These are phyloP conservation scores for Sminthurides aquaticus DNA, from an alignment of 2,888 invertebrate genomes.

Conservation along the genomic window DNA sequence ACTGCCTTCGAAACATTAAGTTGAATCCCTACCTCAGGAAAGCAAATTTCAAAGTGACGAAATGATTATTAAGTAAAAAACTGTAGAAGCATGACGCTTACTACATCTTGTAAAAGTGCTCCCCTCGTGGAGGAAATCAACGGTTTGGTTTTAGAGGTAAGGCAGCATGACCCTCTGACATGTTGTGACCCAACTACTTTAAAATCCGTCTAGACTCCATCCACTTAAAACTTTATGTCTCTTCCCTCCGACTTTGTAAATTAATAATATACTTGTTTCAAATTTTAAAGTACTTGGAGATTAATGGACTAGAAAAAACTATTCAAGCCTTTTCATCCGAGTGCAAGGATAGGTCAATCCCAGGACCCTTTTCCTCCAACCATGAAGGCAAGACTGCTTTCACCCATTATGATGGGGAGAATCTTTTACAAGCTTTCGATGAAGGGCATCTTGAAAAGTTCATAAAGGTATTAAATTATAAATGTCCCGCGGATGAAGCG, in stretches of 20 bases:
- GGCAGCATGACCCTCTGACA: too few relatives aligned
- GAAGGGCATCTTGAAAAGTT: slow-evolving; percentile 34
- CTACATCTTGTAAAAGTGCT: slow-evolving; percentile 12
- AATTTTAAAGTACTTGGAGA: slow-evolving; percentile 33
- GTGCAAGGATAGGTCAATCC: slow-evolving; percentile 31
- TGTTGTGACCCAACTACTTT: too few relatives aligned
- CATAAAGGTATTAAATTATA: slow-evolving; percentile 31
- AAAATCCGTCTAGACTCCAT: too few relatives aligned
- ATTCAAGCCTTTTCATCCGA: slow-evolving; percentile 35
- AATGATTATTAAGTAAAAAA: too few relatives aligned
- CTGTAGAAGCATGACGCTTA: slow-evolving; percentile 12
- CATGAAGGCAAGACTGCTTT: slow-evolving; percentile 32
- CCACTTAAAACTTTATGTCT: too few relatives aligned
- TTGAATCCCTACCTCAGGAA: too few relatives aligned
- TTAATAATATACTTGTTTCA: too few relatives aligned
- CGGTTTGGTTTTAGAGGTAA: slow-evolving; percentile 31
- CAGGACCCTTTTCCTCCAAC: slow-evolving; percentile 24
- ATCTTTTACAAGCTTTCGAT: slow-evolving; percentile 35
- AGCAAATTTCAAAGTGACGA: too few relatives aligned
- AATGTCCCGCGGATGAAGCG: neutral
- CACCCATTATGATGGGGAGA: slow-evolving; percentile 32
- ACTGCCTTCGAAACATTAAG: too few relatives aligned
- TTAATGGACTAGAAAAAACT: slow-evolving; percentile 39
- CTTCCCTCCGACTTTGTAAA: too few relatives aligned
- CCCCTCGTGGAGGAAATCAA: slow-evolving; percentile 27